Evolutionary conservation across 2,113 vertebrate genomes (phyloP).

Genomic region (Xyrauchen texanus): DNA sequence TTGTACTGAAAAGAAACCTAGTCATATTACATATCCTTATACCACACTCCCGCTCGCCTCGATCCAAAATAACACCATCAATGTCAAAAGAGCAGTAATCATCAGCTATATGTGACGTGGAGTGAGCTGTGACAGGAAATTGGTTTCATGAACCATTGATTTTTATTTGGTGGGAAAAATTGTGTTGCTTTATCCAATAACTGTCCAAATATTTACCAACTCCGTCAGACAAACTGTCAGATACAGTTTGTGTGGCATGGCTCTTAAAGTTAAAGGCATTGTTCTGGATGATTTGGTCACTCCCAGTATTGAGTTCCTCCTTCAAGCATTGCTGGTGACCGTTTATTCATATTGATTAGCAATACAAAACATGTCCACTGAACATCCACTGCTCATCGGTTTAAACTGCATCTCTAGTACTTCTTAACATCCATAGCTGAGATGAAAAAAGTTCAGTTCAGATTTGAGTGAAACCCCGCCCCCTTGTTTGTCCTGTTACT

Average conservation of each 20-base stretch:
- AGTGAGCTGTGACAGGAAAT: not conserved
- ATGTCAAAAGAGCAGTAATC: not conserved
- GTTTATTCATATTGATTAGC: conserved; percentile 52
- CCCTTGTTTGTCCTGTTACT: no score
- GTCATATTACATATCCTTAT: no score
- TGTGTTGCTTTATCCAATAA: conserved; percentile 40
- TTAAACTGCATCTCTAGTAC: not conserved
- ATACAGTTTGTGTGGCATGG: conserved; percentile 12
- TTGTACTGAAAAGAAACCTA: no score
- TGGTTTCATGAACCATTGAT: not conserved
- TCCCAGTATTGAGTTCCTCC: conserved; percentile 38
- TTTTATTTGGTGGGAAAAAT: conserved; percentile 28
- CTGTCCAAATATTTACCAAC: conserved; percentile 48
- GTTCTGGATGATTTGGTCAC: conserved; percentile 6
- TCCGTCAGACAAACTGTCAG: not conserved
- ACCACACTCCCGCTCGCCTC: not conserved
- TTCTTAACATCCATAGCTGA: not conserved
- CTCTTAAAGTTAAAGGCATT: not conserved
- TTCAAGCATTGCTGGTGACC: conserved; percentile 16
- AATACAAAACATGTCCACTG: conserved; percentile 14
- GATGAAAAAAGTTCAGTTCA: no score
- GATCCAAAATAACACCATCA: not conserved
- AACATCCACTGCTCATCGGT: not conserved
- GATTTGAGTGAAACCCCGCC: no score
- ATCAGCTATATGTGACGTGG: not conserved